A percentile compares a stretch with the other conserved stretches of the same genome.
phyloP scores from a whole-genome alignment of 2,888 invertebrate genomes.

The Sminthurinus aureus region DNA sequence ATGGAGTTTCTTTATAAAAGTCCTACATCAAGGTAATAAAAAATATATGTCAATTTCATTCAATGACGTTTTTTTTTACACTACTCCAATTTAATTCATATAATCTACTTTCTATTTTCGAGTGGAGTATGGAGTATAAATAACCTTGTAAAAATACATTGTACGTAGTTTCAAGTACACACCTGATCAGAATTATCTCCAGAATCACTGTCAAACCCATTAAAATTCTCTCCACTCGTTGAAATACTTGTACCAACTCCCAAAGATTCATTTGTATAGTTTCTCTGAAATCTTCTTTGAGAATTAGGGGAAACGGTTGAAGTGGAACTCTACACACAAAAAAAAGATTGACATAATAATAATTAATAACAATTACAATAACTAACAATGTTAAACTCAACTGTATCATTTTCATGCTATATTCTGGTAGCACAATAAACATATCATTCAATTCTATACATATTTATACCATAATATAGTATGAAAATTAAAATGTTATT shows the following conservation, averaged over 20 bases:
- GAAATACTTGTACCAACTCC: slow-evolving; percentile 41
- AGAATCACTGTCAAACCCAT: slow-evolving; percentile 40
- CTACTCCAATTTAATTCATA: no score
- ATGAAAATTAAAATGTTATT: no score
- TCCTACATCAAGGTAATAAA: slow-evolving; percentile 4
- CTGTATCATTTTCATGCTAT: no score
- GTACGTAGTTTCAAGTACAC: no score
- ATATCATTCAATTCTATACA: not conserved
- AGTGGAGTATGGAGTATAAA: no score
- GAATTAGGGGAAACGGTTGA: slow-evolving; percentile 27
- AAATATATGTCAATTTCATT: not conserved
- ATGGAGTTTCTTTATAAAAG: slow-evolving; percentile 6
- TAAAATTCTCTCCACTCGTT: slow-evolving; percentile 34
- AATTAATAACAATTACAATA: no score
- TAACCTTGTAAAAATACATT: no score
- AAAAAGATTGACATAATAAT: not conserved
- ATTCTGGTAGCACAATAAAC: not conserved
- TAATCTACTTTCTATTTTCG: no score
- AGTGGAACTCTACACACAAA: slow-evolving; percentile 6
- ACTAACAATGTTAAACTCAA: no score
- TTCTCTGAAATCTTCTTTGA: slow-evolving; percentile 30
- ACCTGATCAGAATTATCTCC: slow-evolving; percentile 29
- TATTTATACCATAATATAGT: no score
- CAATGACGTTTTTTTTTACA: not conserved
- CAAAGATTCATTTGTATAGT: slow-evolving; percentile 41